Percentiles rank a stretch among this genome's conserved stretches.
phyloP scores from a whole-genome alignment of 2,888 invertebrate genomes.

The Lymantria monacha region DNA sequence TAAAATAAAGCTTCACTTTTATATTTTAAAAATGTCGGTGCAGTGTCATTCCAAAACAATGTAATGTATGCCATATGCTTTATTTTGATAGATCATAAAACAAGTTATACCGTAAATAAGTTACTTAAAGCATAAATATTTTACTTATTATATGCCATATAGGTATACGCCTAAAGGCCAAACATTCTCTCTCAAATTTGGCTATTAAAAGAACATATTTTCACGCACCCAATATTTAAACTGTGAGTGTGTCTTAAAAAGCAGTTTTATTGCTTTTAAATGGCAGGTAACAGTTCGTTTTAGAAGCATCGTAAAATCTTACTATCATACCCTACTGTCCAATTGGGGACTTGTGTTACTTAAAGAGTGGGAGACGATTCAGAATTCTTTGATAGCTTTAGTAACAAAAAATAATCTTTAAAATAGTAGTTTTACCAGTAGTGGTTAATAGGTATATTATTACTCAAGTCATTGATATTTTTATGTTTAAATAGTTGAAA shows the following conservation, averaged over 20 bases:
- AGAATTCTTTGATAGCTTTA: constrained; percentile 27
- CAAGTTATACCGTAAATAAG: too few relatives aligned
- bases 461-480: constrained; percentile 30
- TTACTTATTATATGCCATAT: too few relatives aligned
- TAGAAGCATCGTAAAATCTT: constrained; percentile 55
- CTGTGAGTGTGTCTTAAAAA: constrained; percentile 59
- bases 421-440: constrained; percentile 16
- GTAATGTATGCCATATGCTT: too few relatives aligned
- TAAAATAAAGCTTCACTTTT: too few relatives aligned
- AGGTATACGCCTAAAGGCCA: too few relatives aligned
- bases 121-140: too few relatives aligned
- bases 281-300: constrained; percentile 65
- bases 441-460: not conserved
- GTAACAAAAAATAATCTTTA: constrained; percentile 31
- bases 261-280: constrained; percentile 74
- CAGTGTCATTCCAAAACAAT: too few relatives aligned
- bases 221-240: constrained; percentile 63
- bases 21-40: too few relatives aligned
- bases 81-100: too few relatives aligned
- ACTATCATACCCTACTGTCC: constrained; percentile 42
- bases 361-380: constrained; percentile 34
- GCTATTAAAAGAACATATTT: constrained; percentile 72
- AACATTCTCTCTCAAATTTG: constrained; percentile 32
- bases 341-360: constrained; percentile 31
- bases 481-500: constrained; percentile 13